Evolutionary conservation across 1,140 invertebrate genomes (phyloP), one percentile per base, ranked within the genome.

Genomic region (Neoseiulus cucumeris): DNA sequence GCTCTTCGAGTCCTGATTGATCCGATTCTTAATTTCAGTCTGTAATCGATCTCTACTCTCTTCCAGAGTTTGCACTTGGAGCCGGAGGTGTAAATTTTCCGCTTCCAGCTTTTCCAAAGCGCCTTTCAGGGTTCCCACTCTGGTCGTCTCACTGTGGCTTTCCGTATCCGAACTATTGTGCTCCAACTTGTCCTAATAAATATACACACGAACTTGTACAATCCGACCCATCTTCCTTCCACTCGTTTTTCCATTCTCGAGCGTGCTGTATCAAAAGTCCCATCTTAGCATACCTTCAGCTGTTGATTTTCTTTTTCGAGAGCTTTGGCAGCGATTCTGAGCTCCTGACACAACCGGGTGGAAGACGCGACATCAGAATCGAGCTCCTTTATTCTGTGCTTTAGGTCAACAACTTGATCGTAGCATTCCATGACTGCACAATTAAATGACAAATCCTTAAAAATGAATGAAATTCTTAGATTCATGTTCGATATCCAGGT

Each of bases 51-150:
- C 25, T 25, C 33, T 59, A 6, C 33, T 25, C 51, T 59, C 51
- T 33, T 59, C 51, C 6, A 59, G 51, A 29, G 51, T 59, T 25
- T 59, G 51, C 22, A 59, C 51, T 25, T 59, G 51, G 17, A 59
- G 51, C 22, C 22, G 14, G 1, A 59, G 51, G 25, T 59, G 51
- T 20, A 59, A 9, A 9, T 59, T 59, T 6, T 59, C 25, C 25
- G 25, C 33, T 25, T 59, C 51, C 25, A 59, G 51, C 9, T 59
- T 25, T 33, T 59, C 51, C 4, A 33, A 14, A 33, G 51, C 51
- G 22, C 25, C 51, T 20, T 59, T 59, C 14, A 59, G 51, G 33
- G 25, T 25, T 29, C 51, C 51, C 4, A 59, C 14, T 14, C 22
- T 1, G 4, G 51, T 33, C 14, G 51, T 59, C 51, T 59, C 51